Conservation (phyloP, 1,140 invertebrate species). For the Drosophila sucinea region DNA sequence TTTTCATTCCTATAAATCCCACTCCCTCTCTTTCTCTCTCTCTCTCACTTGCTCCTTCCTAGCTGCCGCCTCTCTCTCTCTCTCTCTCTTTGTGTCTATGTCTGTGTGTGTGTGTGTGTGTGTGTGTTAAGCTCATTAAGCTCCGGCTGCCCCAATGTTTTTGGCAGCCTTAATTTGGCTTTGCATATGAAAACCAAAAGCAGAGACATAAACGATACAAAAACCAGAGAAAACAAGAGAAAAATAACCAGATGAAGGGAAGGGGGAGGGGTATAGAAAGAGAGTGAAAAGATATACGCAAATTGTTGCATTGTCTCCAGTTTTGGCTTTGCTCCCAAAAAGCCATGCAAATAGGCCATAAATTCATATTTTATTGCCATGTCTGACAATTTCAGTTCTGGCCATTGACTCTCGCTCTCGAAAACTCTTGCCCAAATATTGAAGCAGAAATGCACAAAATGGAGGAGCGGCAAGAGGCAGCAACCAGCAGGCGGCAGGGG, state of each 20-base stretch:
- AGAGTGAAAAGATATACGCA: slow-evolving; percentile 31
- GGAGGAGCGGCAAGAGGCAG: not conserved
- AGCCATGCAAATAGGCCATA: slow-evolving; percentile 77
- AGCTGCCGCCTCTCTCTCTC: not conserved
- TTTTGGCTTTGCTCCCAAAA: slow-evolving; percentile 46
- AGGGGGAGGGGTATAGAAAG: not conserved
- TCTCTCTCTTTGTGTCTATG: slow-evolving; percentile 12
- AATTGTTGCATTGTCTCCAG: slow-evolving; percentile 46
- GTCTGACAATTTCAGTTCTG: slow-evolving; percentile 34
- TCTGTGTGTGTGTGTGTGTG: slow-evolving; percentile 14
- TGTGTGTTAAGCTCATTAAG: slow-evolving; percentile 65
- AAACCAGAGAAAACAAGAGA: not conserved
- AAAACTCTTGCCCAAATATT: slow-evolving; percentile 52
- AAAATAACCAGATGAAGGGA: not conserved
- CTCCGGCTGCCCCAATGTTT: slow-evolving; percentile 38
- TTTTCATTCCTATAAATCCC: slow-evolving; percentile 2
- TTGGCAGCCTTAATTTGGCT: slow-evolving; percentile 56
- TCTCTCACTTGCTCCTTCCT: not conserved
- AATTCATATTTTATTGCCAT: slow-evolving; percentile 75
- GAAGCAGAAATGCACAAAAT: slow-evolving; percentile 54
- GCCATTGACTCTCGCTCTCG: slow-evolving; percentile 20
- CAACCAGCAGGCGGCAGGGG: too few species aligned
- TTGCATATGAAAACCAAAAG: slow-evolving; percentile 33
- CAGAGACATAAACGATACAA: not conserved
- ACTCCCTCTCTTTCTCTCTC: not conserved